These are phyloP conservation scores for Leucozona laternaria DNA, from an alignment of 2,888 invertebrate genomes.

Conservation along the genomic window DNA sequence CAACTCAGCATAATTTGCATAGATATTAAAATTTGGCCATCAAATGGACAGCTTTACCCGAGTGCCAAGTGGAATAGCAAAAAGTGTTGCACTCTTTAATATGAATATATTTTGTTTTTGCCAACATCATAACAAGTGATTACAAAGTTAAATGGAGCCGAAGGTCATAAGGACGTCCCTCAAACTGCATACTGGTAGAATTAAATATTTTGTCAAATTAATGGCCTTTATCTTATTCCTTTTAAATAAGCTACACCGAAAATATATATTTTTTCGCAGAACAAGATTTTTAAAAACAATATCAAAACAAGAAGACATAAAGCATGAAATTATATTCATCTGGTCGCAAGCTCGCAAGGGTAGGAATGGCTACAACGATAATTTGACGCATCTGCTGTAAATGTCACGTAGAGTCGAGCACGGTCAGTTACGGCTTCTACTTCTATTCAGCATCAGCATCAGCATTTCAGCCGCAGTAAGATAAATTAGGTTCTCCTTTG, in stretches of 20 bases:
- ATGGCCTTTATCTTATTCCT: background rate
- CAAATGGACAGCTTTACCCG: constrained; percentile 54
- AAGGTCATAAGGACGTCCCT: background rate
- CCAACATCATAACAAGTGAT: background rate
- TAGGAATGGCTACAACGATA: constrained; percentile 45
- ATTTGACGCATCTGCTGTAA: constrained; percentile 72
- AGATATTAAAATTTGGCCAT: constrained; percentile 73
- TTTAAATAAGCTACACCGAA: background rate
- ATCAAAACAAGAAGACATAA: constrained; percentile 39
- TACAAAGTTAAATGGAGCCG: background rate
- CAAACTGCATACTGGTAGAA: background rate
- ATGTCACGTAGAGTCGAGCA: constrained; percentile 67
- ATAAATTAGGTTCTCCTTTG: constrained; percentile 68
- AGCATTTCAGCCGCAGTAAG: constrained; percentile 53
- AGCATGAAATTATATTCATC: constrained; percentile 54
- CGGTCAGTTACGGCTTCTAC: constrained; percentile 50
- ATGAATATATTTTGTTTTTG: constrained; percentile 3
- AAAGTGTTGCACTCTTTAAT: constrained; percentile 65
- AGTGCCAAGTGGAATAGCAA: constrained; percentile 50
- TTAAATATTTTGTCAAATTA: background rate
- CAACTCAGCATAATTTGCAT: constrained; percentile 70
- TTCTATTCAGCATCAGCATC: no score
- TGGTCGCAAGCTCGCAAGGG: constrained; percentile 20
- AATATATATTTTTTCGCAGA: background rate
- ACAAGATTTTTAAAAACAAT: background rate